Evolutionary conservation across 2,797 vertebrate species (phyloP).

Genomic region (Geotrypetes seraphini): DNA sequence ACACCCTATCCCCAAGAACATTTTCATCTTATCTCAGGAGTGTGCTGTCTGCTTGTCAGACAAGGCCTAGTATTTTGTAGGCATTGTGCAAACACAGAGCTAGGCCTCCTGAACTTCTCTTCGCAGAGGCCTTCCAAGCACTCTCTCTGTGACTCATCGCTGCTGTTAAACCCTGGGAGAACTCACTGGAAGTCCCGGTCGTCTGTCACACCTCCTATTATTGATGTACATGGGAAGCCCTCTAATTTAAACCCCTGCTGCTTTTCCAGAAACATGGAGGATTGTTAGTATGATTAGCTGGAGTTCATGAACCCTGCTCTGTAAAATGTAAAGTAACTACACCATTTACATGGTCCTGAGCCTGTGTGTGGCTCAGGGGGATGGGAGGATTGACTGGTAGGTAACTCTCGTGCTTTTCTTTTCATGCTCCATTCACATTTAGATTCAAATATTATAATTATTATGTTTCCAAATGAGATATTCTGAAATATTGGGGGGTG

Average conservation of each 20-base stretch:
- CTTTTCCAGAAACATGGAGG: conserved; percentile 59
- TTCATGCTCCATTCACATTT: conserved; percentile 43
- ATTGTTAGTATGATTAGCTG: conserved; percentile 57
- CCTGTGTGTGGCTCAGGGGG: no score
- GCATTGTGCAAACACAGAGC: conserved; percentile 7
- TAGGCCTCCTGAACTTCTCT: conserved; percentile 19
- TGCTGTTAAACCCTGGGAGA: conserved; percentile 23
- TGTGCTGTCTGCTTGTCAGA: no score
- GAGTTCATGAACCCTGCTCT: conserved; percentile 68
- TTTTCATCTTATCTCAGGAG: no score
- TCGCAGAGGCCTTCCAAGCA: conserved; percentile 8
- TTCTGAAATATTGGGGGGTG: conserved; percentile 24
- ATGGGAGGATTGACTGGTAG: no score
- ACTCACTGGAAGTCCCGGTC: conserved; percentile 40
- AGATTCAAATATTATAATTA: conserved; percentile 46
- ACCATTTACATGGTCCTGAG: conserved; percentile 58
- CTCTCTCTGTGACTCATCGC: no score
- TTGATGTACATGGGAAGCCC: conserved; percentile 54
- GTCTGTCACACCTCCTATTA: conserved; percentile 52
- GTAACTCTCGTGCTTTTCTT: conserved; percentile 35
- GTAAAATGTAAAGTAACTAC: conserved; percentile 55
- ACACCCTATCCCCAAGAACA: no score
- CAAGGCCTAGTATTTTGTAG: conserved; percentile 13
- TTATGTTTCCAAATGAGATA: conserved; percentile 24
- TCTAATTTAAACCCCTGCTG: conserved; percentile 59